Evolutionary conservation across 2,888 invertebrate species (phyloP), one percentile per base, ranked within the genome.

Genomic region (Drosophila mercatorum): DNA sequence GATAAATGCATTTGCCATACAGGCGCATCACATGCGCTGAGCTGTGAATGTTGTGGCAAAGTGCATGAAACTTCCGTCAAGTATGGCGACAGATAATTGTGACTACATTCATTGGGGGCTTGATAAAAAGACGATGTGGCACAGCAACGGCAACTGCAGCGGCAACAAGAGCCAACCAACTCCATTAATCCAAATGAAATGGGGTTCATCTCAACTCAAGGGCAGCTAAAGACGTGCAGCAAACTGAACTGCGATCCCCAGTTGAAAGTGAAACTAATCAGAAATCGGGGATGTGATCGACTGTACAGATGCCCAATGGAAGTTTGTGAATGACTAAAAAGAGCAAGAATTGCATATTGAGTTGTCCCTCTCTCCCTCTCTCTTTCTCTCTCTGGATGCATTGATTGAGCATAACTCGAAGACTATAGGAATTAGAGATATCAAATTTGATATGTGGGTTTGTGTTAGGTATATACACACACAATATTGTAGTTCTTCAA

Each of bases 31-130:
- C 59, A 17, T 60, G 31, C 47, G 68, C 22, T 31, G 14, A 61
- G 60, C 60, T 53, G 64, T 61, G 58, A 76, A 72, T 69, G 56
- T 49, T 49, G 49, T 31, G 62, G 51, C 60, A 64, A 55, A 68
- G 68, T 53, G 68, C 53, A 47, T 74, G 62, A 62, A 76, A 87
- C 87, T 81, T 84, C 87, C 89, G 81, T 76, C 78, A 70, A 71
- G 72, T 66, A 64, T 68, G 59, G 69, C 74, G 71, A 80, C 74
- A 87, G 89, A 86, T 81, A 81, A 75, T 75, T 71, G 71, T 74
- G 74, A 31, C 55, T 36, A 28, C 49, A 68, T 52, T 38, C 62
- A 61, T 58, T 67, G 67, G 49, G 41, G 53, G 49, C 44, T 59
- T 17, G 80, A 66, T 75, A 75, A 47, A 51, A 63, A 63, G 55